Conservation (phyloP, 1,140 invertebrate genomes). For the Sipha flava region DNA sequence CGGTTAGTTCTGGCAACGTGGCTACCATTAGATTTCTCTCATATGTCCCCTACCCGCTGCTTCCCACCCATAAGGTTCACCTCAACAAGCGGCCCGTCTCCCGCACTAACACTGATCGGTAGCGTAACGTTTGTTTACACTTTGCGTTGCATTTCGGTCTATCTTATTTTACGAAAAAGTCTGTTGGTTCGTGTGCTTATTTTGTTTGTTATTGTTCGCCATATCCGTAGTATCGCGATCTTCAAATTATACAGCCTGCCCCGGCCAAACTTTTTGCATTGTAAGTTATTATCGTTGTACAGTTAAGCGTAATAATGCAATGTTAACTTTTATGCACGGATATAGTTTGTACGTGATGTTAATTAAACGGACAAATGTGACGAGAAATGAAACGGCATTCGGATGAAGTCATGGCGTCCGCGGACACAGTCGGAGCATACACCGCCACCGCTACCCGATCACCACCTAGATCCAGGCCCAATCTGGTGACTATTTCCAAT, state of each 20-base stretch:
- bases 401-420: slow-evolving; percentile 35
- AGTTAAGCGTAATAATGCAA: background rate
- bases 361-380: slow-evolving; percentile 35
- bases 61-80: background rate
- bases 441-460: slow-evolving; percentile 26
- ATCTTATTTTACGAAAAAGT: slow-evolving; percentile 12
- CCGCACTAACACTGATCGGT: slow-evolving; percentile 31
- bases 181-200: background rate
- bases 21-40: slow-evolving; percentile 20
- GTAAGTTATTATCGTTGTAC: background rate
- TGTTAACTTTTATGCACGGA: background rate
- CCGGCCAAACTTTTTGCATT: background rate
- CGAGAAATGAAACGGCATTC: slow-evolving; percentile 36
- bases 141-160: slow-evolving; percentile 25
- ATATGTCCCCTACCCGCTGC: slow-evolving; percentile 17
- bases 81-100: slow-evolving; percentile 31
- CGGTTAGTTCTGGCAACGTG: slow-evolving; percentile 20
- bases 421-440: slow-evolving; percentile 33
- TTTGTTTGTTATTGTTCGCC: background rate
- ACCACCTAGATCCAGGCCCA: slow-evolving; percentile 32
- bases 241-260: background rate
- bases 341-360: slow-evolving; percentile 8
- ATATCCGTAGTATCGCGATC: background rate
- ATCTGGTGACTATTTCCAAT: slow-evolving; percentile 32
- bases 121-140: slow-evolving; percentile 32